Percentiles rank a stretch among this genome's conserved stretches.
These are phyloP conservation scores for Acromyrmex heyeri DNA, from an alignment of 1,140 invertebrate species.

Conservation along the genomic window DNA sequence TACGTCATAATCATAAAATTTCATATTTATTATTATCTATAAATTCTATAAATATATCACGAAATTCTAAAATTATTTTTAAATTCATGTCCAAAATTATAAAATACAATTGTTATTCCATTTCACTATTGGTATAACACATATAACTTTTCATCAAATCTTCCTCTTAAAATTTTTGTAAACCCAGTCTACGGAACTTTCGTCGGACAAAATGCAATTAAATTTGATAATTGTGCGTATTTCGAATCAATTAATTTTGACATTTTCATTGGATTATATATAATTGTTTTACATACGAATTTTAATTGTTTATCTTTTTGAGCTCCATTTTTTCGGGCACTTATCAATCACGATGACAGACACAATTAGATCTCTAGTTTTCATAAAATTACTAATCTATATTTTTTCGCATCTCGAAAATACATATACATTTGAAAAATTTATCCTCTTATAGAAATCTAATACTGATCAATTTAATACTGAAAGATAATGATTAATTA, in stretches of 20 bases:
- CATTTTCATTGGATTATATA: background rate
- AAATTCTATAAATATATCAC: background rate
- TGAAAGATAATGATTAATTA: no score
- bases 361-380: slow-evolving; percentile 17
- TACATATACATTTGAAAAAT: slow-evolving; percentile 21
- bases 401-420: background rate
- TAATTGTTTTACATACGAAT: background rate
- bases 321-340: background rate
- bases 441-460: no score
- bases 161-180: background rate
- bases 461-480: no score
- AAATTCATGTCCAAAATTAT: background rate
- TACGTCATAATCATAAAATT: background rate
- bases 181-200: background rate
- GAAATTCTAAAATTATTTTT: slow-evolving; percentile 30
- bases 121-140: background rate
- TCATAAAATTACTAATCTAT: background rate
- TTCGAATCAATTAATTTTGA: slow-evolving; percentile 9
- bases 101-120: slow-evolving; percentile 15
- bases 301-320: background rate
- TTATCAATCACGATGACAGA: background rate
- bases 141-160: background rate
- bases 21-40: background rate
- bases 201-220: background rate
- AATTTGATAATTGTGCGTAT: slow-evolving; percentile 43